Evolutionary conservation across 2,113 vertebrate species (phyloP).

Genomic region (Chlorodrepanis virens): DNA sequence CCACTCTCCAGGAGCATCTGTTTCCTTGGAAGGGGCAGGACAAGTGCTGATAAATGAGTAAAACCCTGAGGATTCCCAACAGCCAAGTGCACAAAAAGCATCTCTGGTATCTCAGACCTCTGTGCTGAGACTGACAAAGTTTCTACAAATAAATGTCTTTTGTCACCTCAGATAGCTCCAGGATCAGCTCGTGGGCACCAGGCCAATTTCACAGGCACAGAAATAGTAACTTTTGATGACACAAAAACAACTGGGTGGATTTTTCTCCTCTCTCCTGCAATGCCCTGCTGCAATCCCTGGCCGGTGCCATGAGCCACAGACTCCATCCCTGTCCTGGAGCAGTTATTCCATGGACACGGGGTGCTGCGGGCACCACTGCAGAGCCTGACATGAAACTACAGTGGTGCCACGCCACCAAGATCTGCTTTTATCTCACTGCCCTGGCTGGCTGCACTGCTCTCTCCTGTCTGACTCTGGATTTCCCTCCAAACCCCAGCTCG

Average conservation of each 20-base stretch:
- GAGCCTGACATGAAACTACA: neutral
- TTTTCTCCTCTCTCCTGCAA: neutral
- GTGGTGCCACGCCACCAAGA: neutral
- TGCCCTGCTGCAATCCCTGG: neutral
- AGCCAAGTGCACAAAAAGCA: neutral
- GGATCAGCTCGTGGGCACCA: neutral
- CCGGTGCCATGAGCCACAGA: neutral
- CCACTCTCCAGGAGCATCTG: neutral
- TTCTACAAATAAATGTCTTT: neutral
- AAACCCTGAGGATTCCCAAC: neutral
- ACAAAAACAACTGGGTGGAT: fast-evolving
- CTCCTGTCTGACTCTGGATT: neutral
- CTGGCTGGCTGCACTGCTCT: neutral
- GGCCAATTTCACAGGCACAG: neutral
- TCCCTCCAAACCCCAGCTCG: neutral
- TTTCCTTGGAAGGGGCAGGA: neutral
- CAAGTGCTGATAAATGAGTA: neutral
- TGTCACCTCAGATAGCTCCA: neutral
- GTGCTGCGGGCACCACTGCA: neutral
- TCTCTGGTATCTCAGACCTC: neutral
- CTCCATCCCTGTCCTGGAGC: neutral
- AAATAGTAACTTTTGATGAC: neutral
- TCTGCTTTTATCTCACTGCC: neutral
- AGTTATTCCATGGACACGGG: fast-evolving
- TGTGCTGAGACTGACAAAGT: neutral